Evolutionary conservation across 2,113 vertebrate genomes (phyloP).

Genomic region (Tachysurus fulvidraco): DNA sequence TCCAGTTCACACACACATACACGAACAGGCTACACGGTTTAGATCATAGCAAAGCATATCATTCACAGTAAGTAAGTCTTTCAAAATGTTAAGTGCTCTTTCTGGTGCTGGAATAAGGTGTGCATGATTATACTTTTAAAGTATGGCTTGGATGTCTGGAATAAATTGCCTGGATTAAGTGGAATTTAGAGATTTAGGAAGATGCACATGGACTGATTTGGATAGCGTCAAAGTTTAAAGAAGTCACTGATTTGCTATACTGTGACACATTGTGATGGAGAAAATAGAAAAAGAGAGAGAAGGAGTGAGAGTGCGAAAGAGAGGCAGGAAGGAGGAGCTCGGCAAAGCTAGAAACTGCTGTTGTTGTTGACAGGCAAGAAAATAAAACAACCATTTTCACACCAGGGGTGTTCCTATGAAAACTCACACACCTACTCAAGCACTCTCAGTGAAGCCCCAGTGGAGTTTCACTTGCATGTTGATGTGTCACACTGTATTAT

Average conservation of each 20-base stretch:
- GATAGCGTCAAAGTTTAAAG: slow-evolving; percentile 20
- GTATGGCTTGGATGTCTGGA: neutral
- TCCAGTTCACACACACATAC: neutral
- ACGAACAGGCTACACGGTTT: neutral
- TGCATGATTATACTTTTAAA: slow-evolving; percentile 6
- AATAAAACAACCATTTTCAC: slow-evolving; percentile 40
- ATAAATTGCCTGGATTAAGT: slow-evolving; percentile 38
- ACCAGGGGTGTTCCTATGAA: slow-evolving; percentile 29
- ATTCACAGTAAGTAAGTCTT: neutral
- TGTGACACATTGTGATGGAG: neutral
- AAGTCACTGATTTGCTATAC: slow-evolving; percentile 24
- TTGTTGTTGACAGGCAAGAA: slow-evolving; percentile 42
- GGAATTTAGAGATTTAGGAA: slow-evolving; percentile 45
- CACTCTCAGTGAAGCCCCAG: slow-evolving; percentile 6
- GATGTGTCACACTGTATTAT: slow-evolving; percentile 29
- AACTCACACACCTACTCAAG: slow-evolving; percentile 32
- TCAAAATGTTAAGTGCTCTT: slow-evolving; percentile 9
- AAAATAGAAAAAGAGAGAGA: neutral
- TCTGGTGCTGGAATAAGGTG: slow-evolving; percentile 16
- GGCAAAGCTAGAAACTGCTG: slow-evolving; percentile 36
- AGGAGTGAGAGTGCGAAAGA: neutral
- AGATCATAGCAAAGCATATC: neutral
- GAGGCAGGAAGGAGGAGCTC: neutral
- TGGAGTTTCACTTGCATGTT: slow-evolving; percentile 32
- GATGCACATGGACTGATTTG: slow-evolving; percentile 21